Conservation (phyloP, 2,888 invertebrate genomes). For the Drosophila mimetica region DNA sequence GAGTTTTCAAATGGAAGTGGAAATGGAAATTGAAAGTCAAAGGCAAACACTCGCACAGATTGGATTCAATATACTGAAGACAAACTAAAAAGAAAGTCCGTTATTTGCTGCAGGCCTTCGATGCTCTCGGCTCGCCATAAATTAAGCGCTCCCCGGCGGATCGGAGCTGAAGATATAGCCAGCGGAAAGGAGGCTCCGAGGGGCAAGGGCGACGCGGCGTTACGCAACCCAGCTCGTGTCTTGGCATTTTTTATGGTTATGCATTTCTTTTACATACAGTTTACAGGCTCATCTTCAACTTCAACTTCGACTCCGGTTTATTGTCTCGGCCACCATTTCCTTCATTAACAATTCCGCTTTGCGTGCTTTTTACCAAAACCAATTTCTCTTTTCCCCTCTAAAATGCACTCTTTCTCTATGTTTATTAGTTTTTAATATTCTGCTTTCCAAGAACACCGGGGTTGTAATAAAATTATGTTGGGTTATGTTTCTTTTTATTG, state of each 20-base stretch:
- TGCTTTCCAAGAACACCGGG: neutral
- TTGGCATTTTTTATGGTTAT: constrained; percentile 63
- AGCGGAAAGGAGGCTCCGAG: constrained; percentile 23
- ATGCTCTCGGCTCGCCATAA: constrained; percentile 64
- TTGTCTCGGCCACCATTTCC: constrained; percentile 61
- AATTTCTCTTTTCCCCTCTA: constrained; percentile 65
- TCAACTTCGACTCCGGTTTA: constrained; percentile 55
- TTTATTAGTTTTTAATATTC: neutral
- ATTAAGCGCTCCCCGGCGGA: constrained; percentile 53
- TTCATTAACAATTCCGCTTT: constrained; percentile 74
- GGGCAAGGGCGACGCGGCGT: constrained; percentile 45
- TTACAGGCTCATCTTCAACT: constrained; percentile 56
- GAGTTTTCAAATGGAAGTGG: constrained; percentile 56
- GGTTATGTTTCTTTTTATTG: too few species aligned
- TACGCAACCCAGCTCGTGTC: constrained; percentile 59
- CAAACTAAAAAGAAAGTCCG: constrained; percentile 60
- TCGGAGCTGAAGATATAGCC: constrained; percentile 37
- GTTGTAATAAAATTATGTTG: neutral
- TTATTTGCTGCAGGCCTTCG: constrained; percentile 52
- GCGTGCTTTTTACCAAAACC: constrained; percentile 55
- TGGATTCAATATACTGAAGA: constrained; percentile 45
- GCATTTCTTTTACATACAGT: constrained; percentile 61
- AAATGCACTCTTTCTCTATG: neutral
- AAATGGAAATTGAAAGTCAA: constrained; percentile 58
- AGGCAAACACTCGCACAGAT: constrained; percentile 45